These are phyloP conservation scores for Myathropa florea DNA, from an alignment of 2,888 invertebrate species.

Conservation along the genomic window DNA sequence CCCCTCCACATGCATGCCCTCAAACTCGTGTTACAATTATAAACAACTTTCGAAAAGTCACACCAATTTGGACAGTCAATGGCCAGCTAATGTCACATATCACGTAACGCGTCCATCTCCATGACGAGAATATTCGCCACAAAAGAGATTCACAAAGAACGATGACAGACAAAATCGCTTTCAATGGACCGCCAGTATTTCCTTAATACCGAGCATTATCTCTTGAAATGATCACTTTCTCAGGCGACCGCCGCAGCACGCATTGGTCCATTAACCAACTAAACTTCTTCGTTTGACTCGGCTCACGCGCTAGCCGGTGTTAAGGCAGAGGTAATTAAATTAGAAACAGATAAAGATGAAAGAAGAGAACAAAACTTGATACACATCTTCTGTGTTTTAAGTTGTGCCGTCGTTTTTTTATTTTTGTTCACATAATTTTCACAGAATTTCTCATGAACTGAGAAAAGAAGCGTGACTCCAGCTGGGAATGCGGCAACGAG, in stretches of 20 bases:
- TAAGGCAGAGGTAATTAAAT: background rate
- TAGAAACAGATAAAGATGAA: slow-evolving; percentile 32
- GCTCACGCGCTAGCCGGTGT: slow-evolving; percentile 27
- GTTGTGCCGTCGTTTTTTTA: slow-evolving; percentile 16
- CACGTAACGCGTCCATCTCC: background rate
- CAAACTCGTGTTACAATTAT: background rate
- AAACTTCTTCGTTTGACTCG: background rate
- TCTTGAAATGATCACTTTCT: slow-evolving; percentile 14
- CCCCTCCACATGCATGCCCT: background rate
- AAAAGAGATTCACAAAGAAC: background rate
- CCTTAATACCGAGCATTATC: background rate
- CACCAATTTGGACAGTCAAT: background rate
- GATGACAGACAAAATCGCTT: background rate
- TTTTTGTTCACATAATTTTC: slow-evolving; percentile 3
- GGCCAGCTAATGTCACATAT: background rate
- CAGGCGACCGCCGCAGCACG: slow-evolving; percentile 4
- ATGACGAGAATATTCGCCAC: background rate
- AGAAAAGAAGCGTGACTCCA: background rate
- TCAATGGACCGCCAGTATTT: background rate
- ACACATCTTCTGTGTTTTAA: slow-evolving; percentile 40
- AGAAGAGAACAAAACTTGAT: slow-evolving; percentile 45
- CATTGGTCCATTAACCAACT: slow-evolving; percentile 25
- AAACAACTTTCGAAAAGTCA: background rate
- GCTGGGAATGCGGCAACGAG: background rate
- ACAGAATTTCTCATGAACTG: background rate